Evolutionary conservation across 2,797 vertebrate genomes (phyloP).

Genomic region (Nyctalus aviator): DNA sequence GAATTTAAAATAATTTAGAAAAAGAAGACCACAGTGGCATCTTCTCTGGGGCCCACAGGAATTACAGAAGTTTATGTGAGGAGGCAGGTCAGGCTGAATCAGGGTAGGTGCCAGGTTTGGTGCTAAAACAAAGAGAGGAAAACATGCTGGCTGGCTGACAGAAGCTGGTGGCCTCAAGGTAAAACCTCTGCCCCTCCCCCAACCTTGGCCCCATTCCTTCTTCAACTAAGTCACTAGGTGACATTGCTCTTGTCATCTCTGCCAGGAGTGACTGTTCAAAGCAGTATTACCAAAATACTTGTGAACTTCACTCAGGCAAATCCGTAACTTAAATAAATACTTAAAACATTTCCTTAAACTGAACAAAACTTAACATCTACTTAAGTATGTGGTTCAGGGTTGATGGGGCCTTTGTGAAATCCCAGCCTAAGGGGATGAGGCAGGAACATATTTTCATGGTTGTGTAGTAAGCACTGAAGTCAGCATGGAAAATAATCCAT

Average conservation of each 20-base stretch:
- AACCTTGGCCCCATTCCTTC: neutral
- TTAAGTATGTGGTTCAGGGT: neutral
- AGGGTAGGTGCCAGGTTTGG: neutral
- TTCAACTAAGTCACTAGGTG: neutral
- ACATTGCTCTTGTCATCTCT: neutral
- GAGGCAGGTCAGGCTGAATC: neutral
- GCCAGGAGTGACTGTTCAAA: neutral
- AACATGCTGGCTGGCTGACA: neutral
- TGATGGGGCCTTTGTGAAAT: slow-evolving; percentile 15
- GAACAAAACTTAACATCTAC: neutral
- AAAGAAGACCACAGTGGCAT: neutral
- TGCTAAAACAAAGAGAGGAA: neutral
- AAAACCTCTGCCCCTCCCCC: neutral
- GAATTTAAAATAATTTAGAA: slow-evolving; percentile 31
- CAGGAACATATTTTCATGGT: neutral
- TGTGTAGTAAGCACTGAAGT: neutral
- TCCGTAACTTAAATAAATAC: neutral
- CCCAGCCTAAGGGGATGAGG: neutral
- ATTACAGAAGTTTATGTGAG: neutral
- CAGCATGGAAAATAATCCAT: slow-evolving; percentile 47
- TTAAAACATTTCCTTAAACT: neutral
- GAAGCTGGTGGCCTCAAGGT: neutral
- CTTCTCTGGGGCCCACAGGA: neutral
- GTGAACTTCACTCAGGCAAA: neutral
- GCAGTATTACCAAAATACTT: neutral